Conservation (phyloP, 1,140 invertebrate species). For the Wiebesia pumilae region DNA sequence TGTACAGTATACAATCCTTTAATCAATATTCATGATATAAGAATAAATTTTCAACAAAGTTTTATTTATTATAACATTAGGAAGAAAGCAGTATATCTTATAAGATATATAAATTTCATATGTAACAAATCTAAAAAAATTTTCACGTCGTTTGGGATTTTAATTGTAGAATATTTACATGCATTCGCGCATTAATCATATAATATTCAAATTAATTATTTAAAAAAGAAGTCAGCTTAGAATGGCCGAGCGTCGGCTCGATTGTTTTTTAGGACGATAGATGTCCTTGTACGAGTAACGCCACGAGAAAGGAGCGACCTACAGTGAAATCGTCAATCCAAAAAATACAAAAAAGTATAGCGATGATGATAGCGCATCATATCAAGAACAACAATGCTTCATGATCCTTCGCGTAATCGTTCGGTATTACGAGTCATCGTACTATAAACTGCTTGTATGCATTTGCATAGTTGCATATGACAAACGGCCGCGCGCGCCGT, state of each 20-base stretch:
- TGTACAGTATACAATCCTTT: background rate
- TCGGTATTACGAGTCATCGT: constrained; percentile 42
- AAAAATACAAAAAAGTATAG: constrained; percentile 1
- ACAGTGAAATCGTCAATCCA: background rate
- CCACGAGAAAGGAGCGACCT: background rate
- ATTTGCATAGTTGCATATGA: constrained; percentile 46
- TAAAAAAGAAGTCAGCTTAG: background rate
- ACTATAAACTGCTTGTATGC: constrained; percentile 32
- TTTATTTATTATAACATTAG: background rate
- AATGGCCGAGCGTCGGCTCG: too few species aligned
- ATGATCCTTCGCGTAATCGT: constrained; percentile 42
- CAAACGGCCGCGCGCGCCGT: constrained; percentile 21
- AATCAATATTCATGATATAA: background rate
- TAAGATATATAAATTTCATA: background rate
- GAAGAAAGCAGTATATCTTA: too few species aligned
- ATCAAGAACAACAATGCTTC: background rate
- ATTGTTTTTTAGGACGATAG: background rate
- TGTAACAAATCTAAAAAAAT: background rate
- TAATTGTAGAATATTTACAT: background rate
- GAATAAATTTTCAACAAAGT: background rate
- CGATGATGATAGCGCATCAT: background rate
- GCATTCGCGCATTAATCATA: background rate
- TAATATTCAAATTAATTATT: background rate
- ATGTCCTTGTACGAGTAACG: background rate
- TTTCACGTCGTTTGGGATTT: background rate